Conservation (phyloP, 2,113 vertebrate species). For the Terrapene triunguis region DNA sequence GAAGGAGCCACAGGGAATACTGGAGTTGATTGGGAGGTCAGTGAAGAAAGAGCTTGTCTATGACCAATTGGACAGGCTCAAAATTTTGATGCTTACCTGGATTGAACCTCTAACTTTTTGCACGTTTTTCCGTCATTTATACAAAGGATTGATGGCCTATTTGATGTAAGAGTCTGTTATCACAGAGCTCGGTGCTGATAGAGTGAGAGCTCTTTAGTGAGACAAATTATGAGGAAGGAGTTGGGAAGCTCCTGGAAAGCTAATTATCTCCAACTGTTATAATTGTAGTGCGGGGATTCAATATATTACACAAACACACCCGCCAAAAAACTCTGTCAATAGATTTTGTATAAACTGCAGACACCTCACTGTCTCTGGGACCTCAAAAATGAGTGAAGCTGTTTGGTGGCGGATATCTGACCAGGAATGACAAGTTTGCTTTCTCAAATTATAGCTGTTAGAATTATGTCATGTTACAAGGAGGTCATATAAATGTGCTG, state of each 20-base stretch:
- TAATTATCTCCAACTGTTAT: not conserved
- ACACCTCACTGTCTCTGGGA: not conserved
- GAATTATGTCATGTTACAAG: conserved; percentile 48
- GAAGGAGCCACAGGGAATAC: conserved; percentile 37
- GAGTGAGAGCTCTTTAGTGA: not conserved
- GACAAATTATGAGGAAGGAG: not conserved
- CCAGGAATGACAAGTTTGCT: conserved; percentile 43
- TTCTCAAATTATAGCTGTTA: conserved; percentile 45
- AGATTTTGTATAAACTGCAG: conserved; percentile 38
- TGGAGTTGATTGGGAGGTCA: conserved; percentile 41
- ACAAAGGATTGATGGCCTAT: not conserved
- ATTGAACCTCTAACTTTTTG: not conserved
- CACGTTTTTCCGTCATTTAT: not conserved
- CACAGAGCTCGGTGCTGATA: not conserved
- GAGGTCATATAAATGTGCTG: conserved; percentile 29
- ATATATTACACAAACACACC: not conserved
- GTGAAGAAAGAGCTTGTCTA: conserved; percentile 10
- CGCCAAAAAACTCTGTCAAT: not conserved
- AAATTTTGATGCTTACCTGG: conserved; percentile 34
- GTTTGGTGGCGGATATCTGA: conserved; percentile 14
- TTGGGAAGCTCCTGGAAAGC: not conserved
- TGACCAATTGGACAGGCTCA: conserved; percentile 37
- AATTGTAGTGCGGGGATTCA: not conserved
- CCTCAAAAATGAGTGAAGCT: not conserved
- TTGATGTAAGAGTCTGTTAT: not conserved